These are phyloP conservation scores for Congeria kusceri DNA, from an alignment of 2,888 invertebrate genomes.

Conservation along the genomic window DNA sequence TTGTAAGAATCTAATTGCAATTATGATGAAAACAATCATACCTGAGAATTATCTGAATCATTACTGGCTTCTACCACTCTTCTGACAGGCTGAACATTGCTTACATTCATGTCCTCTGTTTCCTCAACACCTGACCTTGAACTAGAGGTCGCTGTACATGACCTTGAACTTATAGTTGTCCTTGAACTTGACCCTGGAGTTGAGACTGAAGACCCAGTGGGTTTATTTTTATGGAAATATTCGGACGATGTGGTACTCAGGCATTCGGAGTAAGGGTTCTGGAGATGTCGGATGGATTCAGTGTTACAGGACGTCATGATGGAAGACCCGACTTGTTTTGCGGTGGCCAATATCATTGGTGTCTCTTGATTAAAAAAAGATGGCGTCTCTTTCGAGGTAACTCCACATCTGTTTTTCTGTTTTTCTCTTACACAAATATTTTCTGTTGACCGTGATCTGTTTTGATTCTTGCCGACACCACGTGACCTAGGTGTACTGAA, in stretches of 20 bases:
- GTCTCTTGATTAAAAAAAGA: slow-evolving; percentile 48
- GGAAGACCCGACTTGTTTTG: slow-evolving; percentile 40
- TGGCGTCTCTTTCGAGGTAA: slow-evolving; percentile 39
- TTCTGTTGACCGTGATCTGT: background rate
- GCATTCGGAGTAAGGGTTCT: slow-evolving; percentile 26
- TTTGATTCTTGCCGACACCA: background rate
- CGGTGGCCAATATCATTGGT: slow-evolving; percentile 54
- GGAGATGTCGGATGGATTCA: slow-evolving; percentile 43
- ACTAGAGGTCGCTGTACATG: background rate
- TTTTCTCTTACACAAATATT: no score
- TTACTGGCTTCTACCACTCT: background rate
- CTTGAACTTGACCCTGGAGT: background rate
- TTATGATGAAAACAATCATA: background rate
- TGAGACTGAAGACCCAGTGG: background rate
- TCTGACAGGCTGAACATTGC: slow-evolving; percentile 12
- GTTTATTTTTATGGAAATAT: slow-evolving; percentile 31
- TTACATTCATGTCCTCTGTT: slow-evolving; percentile 14
- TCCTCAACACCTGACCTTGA: slow-evolving; percentile 7
- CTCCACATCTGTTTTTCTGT: slow-evolving; percentile 4
- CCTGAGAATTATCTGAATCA: slow-evolving; percentile 22
- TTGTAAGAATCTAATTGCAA: no score
- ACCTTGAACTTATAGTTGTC: background rate
- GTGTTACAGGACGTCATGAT: slow-evolving; percentile 52
- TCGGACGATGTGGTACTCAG: slow-evolving; percentile 24
- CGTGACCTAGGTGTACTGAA: background rate